Percentiles rank a stretch among this genome's conserved stretches.
phyloP scores from a whole-genome alignment of 2,888 invertebrate species.

The Cinara cedri region DNA sequence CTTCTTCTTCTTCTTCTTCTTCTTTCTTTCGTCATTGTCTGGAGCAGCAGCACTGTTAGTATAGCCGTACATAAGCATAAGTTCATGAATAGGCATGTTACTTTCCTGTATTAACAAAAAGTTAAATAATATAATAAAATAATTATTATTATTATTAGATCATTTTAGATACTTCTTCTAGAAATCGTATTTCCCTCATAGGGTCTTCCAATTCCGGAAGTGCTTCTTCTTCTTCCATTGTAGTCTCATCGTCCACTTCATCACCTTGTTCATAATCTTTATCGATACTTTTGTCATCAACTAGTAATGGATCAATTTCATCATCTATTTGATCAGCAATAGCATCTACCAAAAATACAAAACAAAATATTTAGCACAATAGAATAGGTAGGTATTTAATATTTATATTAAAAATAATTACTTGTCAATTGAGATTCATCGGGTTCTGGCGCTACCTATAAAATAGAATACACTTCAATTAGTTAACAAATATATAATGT shows the following conservation, averaged over 20 bases:
- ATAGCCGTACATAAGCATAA: slow-evolving; percentile 88
- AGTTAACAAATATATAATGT: too few relatives aligned
- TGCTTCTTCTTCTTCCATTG: slow-evolving; percentile 95
- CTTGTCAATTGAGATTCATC: slow-evolving; percentile 24
- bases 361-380: neutral
- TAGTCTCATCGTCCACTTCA: slow-evolving; percentile 97
- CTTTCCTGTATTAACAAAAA: slow-evolving; percentile 64
- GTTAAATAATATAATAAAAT: neutral
- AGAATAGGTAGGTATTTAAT: neutral
- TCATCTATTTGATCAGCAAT: neutral
- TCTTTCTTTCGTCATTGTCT: neutral
- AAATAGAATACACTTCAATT: slow-evolving; percentile 9
- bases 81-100: slow-evolving; percentile 94
- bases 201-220: slow-evolving; percentile 86
- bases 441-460: slow-evolving; percentile 15
- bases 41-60: neutral
- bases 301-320: neutral
- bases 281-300: slow-evolving; percentile 15
- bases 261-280: slow-evolving; percentile 79
- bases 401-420: slow-evolving; percentile 2
- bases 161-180: slow-evolving; percentile 72
- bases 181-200: slow-evolving; percentile 84
- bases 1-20: slow-evolving; percentile 62
- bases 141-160: neutral
- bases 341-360: neutral